phyloP scores from a whole-genome alignment of 1,140 invertebrate genomes.

The Telenomus remus region DNA sequence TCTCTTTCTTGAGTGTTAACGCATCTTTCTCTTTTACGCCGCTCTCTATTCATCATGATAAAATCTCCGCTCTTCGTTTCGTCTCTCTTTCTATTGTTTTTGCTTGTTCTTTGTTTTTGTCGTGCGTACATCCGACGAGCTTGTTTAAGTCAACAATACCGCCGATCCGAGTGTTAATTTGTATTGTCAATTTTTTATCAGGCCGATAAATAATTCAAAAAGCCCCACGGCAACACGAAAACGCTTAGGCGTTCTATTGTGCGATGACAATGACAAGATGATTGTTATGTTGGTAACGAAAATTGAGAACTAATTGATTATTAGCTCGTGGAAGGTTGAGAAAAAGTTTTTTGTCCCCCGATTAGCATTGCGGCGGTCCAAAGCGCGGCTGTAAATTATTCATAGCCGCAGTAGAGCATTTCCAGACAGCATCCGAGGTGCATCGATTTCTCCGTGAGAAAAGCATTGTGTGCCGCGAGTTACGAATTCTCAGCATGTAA shows the following conservation, averaged over 20 bases:
- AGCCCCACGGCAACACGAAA: too few species aligned
- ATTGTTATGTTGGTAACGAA: too few species aligned
- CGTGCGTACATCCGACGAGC: not conserved
- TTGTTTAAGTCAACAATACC: too few species aligned
- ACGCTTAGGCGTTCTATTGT: too few species aligned
- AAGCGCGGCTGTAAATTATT: constrained; percentile 26
- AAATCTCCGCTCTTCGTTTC: constrained; percentile 50
- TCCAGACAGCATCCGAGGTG: constrained; percentile 53
- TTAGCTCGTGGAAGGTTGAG: too few species aligned
- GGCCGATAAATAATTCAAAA: too few species aligned
- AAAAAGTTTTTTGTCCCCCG: not conserved
- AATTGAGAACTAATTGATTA: too few species aligned
- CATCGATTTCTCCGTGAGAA: constrained; percentile 45
- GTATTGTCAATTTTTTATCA: too few species aligned
- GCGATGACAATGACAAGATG: too few species aligned
- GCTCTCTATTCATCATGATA: constrained; percentile 54
- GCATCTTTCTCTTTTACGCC: constrained; percentile 55
- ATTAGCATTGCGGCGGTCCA: constrained; percentile 16
- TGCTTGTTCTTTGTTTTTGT: constrained; percentile 20
- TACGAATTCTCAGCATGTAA: constrained; percentile 44
- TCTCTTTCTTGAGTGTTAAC: constrained; percentile 45
- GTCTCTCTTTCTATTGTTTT: constrained; percentile 29
- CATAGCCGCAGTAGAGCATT: constrained; percentile 59
- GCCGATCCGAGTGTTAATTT: too few species aligned
- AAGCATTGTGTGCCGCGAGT: constrained; percentile 48